Base-by-base conservation (phyloP, 2,888 invertebrate genomes). In the Melieria picta region DNA sequence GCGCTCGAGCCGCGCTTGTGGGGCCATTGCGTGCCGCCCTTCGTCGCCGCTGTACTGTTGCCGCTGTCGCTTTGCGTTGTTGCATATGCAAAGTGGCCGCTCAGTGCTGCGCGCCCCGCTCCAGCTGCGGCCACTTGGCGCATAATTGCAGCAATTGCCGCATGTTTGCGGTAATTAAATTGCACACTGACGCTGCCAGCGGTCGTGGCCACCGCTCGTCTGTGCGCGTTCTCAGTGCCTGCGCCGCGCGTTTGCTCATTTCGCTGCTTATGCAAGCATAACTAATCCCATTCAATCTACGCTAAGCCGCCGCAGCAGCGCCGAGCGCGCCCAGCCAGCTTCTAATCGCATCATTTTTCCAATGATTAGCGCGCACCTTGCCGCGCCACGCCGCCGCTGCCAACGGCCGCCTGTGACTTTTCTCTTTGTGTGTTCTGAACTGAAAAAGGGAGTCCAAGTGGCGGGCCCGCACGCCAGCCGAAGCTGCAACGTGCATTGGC, bases 161-260 rank as follows among this genome's bases (percentile, higher is more conserved):
- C 58, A 66, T 66, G 66, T 66, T 66, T 50, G 30, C 30, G 66
- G 50, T 57, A 66, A 66, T 66, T 66, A 66, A 66, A 58, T 58
- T 66, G 66, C 66, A 50, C 58, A 58, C 50, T 66, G 57, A 50
- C 66, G 58, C 46, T 43, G 13, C 45, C 48, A 30, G 30, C 30
- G 30, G 30, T 58, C 9, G 46, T 55, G 46, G 13, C 55, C 16
- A n/a, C 6, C 16, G 16, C 7, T 30, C 47, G 16, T 16, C 9
- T 7, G 46, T 46, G 11, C 4, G 62, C 48, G 48, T 47, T 46
- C 16, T 30, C 55, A 48, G n/a, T 13, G 46, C 16, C 7, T 30
- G 62, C 47, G 30, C 9, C 7, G 46, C 62, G 11, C 4, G 62
- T 62, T 16, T 47, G 30, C 16, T 30, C 4, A 47, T 11, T 42